Conservation (phyloP, 1,140 invertebrate species). For the Nephila pilipes region DNA sequence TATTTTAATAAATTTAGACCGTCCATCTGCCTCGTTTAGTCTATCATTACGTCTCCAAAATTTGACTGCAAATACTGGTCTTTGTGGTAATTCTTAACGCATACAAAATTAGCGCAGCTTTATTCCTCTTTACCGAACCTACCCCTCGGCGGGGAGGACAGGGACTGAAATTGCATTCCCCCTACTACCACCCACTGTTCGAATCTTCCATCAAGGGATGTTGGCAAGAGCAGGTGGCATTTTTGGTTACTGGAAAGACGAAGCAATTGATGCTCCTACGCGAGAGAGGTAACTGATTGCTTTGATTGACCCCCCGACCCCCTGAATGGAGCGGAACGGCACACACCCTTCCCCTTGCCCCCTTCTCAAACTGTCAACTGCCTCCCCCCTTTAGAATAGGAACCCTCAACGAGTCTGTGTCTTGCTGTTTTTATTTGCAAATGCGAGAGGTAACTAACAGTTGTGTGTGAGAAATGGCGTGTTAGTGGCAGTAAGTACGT, state of each 20-base stretch:
- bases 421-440: constrained; percentile 73
- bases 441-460: constrained; percentile 67
- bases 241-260: constrained; percentile 54
- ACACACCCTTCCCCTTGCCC: not conserved
- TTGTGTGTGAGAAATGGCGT: constrained; percentile 53
- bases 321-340: not conserved
- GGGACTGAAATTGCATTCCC: constrained; percentile 1
- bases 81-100: constrained; percentile 52
- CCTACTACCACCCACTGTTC: constrained; percentile 32
- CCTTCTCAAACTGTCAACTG: constrained; percentile 34
- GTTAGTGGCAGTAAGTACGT: constrained; percentile 46
- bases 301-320: constrained; percentile 68
- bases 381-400: not conserved
- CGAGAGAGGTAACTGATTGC: constrained; percentile 62
- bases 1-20: not conserved
- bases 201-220: not conserved
- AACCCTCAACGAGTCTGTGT: not conserved
- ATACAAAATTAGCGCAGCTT: constrained; percentile 70
- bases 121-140: constrained; percentile 14
- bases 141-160: constrained; percentile 24
- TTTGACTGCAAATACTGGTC: constrained; percentile 5
- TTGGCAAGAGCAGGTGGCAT: constrained; percentile 67
- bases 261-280: constrained; percentile 53
- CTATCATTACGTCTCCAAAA: constrained; percentile 40
- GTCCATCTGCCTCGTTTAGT: not conserved